phyloP scores from a whole-genome alignment of 2,797 vertebrate species.

The Nyctibius grandis region DNA sequence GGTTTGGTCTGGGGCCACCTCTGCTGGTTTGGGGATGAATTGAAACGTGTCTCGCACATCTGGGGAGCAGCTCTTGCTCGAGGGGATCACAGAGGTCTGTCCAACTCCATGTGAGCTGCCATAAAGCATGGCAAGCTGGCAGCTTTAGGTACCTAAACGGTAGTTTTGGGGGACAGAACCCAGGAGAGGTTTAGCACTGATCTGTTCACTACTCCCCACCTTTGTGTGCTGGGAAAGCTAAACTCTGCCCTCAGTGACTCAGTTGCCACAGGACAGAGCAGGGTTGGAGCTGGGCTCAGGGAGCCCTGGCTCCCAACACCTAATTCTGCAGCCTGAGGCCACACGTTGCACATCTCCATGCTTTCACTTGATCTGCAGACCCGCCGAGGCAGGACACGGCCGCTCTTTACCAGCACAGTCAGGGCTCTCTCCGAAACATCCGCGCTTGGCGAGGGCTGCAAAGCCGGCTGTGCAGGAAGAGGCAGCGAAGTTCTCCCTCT shows the following conservation, averaged over 20 bases:
- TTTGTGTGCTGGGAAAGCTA: background rate
- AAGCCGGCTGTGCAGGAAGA: background rate
- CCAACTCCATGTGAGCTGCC: background rate
- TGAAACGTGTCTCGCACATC: accelerated
- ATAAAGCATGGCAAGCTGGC: background rate
- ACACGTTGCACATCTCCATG: background rate
- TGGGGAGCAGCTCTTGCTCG: background rate
- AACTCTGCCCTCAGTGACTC: background rate
- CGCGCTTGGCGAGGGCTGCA: background rate
- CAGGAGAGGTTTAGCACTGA: background rate
- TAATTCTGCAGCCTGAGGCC: background rate
- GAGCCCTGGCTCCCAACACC: background rate
- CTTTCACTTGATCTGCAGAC: background rate
- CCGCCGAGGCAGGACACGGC: background rate
- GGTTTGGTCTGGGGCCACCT: background rate
- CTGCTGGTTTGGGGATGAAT: background rate
- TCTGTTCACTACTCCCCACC: background rate
- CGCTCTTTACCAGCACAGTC: background rate
- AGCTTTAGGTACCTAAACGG: background rate
- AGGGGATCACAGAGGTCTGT: background rate
- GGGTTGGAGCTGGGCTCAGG: background rate
- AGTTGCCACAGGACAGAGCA: background rate
- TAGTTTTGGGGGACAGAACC: background rate
- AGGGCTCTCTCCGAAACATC: background rate
- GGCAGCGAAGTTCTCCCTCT: background rate